Conservation (phyloP, 2,888 invertebrate species). For the Synergus japonicus region DNA sequence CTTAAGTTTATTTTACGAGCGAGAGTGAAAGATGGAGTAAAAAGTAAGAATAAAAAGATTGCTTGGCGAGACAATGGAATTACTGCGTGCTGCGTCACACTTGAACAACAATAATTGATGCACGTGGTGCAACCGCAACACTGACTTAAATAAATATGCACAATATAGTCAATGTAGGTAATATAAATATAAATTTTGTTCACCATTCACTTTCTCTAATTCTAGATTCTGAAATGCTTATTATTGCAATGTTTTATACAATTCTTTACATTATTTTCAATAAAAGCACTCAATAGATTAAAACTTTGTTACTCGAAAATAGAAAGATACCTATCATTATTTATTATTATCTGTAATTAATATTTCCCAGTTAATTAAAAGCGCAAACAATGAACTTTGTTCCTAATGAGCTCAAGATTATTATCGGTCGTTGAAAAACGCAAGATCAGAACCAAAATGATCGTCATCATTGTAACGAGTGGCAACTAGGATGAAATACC, state of each 20-base stretch:
- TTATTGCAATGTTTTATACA: not conserved
- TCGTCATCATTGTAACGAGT: not conserved
- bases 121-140: conserved; percentile 28
- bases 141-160: not conserved
- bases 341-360: conserved; percentile 15
- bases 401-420: conserved; percentile 26
- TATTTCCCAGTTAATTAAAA: conserved; percentile 5
- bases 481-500: conserved; percentile 20
- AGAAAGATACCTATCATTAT: not conserved
- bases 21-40: conserved; percentile 21
- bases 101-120: conserved; percentile 31
- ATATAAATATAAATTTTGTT: not conserved
- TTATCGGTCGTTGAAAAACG: conserved; percentile 2
- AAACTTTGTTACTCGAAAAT: not conserved
- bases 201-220: conserved; percentile 23
- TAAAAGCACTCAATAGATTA: too few relatives aligned
- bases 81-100: conserved; percentile 37
- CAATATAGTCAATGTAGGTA: not conserved
- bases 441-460: conserved; percentile 10
- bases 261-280: not conserved
- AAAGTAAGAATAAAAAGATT: conserved; percentile 29
- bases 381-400: conserved; percentile 12
- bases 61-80: conserved; percentile 28
- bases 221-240: not conserved
- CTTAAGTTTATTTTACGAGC: conserved; percentile 21